A percentile compares a stretch with the other conserved stretches of the same genome.
Evolutionary conservation across 2,888 invertebrate species (phyloP).

Genomic region (Metacarcinus magister): DNA sequence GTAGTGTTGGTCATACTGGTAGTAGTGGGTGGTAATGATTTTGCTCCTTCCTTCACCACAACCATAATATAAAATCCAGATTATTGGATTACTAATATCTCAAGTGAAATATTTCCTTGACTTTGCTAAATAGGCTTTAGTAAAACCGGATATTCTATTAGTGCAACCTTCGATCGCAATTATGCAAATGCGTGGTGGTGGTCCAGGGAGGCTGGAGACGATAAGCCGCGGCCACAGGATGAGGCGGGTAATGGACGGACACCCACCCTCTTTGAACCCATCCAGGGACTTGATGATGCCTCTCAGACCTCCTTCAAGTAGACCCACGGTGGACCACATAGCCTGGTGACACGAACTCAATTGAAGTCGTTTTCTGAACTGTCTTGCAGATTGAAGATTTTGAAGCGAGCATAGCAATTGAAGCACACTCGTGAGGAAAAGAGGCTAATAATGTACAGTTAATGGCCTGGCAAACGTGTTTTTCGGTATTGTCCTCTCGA

Average conservation of each 20-base stretch:
- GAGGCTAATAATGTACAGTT: slow-evolving; percentile 41
- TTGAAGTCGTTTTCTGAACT: not conserved
- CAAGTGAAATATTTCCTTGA: not conserved
- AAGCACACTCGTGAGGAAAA: not conserved
- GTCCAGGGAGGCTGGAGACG: not conserved
- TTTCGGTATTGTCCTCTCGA: slow-evolving; percentile 22
- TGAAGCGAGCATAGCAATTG: not conserved
- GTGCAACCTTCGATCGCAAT: slow-evolving; percentile 31
- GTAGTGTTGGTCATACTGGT: not conserved
- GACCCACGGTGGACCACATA: not conserved
- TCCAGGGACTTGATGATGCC: not conserved
- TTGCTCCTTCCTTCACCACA: not conserved
- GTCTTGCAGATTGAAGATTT: not conserved
- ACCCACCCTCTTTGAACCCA: not conserved
- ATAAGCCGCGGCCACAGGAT: slow-evolving; percentile 1
- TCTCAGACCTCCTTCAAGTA: not conserved
- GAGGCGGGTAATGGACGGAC: slow-evolving; percentile 33
- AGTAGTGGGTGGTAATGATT: not conserved
- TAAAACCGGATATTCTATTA: slow-evolving; percentile 48
- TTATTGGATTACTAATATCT: slow-evolving; percentile 4
- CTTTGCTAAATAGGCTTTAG: not conserved
- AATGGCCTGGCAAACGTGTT: slow-evolving; percentile 28
- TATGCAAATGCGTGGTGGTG: slow-evolving; percentile 16
- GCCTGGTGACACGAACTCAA: not conserved
- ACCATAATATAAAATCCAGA: not conserved